These are phyloP conservation scores for Vimba vimba DNA, from an alignment of 2,113 vertebrate species.

Conservation along the genomic window DNA sequence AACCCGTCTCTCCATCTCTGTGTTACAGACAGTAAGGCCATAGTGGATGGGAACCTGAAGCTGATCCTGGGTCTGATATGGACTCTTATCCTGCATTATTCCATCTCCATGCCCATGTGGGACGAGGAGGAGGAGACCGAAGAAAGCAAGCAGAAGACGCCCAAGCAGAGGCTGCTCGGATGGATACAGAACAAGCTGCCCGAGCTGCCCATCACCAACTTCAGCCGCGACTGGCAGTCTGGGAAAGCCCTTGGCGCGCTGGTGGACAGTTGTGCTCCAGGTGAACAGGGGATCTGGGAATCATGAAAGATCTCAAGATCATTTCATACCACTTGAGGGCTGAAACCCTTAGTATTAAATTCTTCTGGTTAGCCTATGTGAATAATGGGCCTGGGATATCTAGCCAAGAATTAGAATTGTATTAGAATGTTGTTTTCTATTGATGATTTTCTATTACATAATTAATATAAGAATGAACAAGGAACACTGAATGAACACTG, in stretches of 20 bases:
- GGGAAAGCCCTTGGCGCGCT: constrained; percentile 78
- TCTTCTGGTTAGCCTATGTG: neutral
- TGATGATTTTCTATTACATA: too few relatives aligned
- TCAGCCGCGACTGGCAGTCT: constrained; percentile 81
- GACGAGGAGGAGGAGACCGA: constrained; percentile 83
- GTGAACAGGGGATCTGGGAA: constrained; percentile 58
- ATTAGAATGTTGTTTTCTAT: too few relatives aligned
- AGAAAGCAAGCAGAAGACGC: constrained; percentile 79
- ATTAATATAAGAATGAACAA: too few relatives aligned
- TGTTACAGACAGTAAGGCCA: constrained; percentile 75
- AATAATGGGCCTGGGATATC: neutral
- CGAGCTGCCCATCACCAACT: constrained; percentile 90
- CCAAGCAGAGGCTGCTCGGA: constrained; percentile 83
- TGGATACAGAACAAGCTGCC: constrained; percentile 85
- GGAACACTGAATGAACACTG: too few relatives aligned
- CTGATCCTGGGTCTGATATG: constrained; percentile 85
- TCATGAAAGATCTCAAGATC: constrained; percentile 56
- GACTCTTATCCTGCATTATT: constrained; percentile 86
- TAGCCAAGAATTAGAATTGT: too few relatives aligned
- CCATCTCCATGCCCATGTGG: constrained; percentile 89
- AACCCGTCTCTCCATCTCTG: neutral
- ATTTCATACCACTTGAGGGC: constrained; percentile 14
- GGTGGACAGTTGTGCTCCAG: constrained; percentile 83
- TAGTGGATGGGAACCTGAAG: constrained; percentile 86
- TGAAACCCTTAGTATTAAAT: constrained; percentile 18